Evolutionary conservation across 2,797 vertebrate species (phyloP).

Genomic region (Oreochromis mossambicus): DNA sequence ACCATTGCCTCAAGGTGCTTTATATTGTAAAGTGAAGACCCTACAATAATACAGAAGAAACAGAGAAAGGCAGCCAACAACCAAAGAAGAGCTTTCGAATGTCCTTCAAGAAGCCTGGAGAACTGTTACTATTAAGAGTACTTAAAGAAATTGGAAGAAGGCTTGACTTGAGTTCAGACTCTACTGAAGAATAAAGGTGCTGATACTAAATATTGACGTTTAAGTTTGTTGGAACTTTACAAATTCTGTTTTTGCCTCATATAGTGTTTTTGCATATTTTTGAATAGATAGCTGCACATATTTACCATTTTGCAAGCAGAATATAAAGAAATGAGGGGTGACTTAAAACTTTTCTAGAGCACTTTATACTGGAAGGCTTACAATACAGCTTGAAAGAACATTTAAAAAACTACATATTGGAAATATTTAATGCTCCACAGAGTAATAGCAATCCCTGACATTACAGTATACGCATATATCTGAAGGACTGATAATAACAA

Average conservation of each 20-base stretch:
- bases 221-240: background rate
- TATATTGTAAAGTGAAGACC: background rate
- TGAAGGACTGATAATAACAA: background rate
- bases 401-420: background rate
- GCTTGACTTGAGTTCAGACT: background rate
- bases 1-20: background rate
- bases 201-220: background rate
- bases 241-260: background rate
- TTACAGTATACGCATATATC: background rate
- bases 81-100: background rate
- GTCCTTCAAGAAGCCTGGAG: background rate
- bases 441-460: background rate
- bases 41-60: background rate
- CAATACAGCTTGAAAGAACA: background rate
- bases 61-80: background rate
- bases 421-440: background rate
- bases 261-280: background rate
- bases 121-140: background rate
- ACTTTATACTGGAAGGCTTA: accelerated
- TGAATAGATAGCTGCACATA: background rate
- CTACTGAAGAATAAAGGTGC: background rate
- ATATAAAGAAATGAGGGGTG: background rate
- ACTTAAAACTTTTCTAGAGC: background rate
- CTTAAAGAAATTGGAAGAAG: background rate
- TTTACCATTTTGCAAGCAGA: background rate